Evolutionary conservation across 2,888 invertebrate genomes (phyloP).

Genomic region (Gari tellinella): DNA sequence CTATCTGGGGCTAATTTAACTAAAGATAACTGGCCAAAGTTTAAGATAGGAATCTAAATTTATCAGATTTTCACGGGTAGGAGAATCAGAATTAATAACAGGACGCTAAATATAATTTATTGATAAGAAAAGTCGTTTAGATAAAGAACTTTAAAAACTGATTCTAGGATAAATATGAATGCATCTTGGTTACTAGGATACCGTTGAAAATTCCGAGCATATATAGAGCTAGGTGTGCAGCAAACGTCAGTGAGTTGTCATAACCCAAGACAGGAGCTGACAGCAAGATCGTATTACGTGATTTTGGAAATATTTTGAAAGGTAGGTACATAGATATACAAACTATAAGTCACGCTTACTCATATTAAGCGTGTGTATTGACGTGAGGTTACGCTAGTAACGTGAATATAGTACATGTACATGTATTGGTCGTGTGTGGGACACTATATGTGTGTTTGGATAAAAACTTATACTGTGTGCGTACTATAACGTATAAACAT

Average conservation of each 20-base stretch:
- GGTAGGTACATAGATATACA: too few relatives aligned
- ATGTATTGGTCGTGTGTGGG: too few relatives aligned
- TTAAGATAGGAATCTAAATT: slow-evolving; percentile 37
- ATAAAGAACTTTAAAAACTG: neutral
- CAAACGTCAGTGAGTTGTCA: slow-evolving; percentile 55
- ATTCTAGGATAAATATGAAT: too few relatives aligned
- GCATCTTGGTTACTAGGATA: too few relatives aligned
- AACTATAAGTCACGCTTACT: too few relatives aligned
- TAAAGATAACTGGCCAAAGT: neutral
- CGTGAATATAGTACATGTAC: too few relatives aligned
- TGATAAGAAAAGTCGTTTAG: neutral
- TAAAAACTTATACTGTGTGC: too few relatives aligned
- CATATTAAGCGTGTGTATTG: too few relatives aligned
- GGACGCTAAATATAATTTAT: slow-evolving; percentile 46
- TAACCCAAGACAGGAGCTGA: slow-evolving; percentile 43
- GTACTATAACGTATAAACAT: too few relatives aligned
- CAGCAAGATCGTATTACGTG: slow-evolving; percentile 12
- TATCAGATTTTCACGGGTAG: slow-evolving; percentile 43
- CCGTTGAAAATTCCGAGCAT: slow-evolving; percentile 6
- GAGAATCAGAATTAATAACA: slow-evolving; percentile 28
- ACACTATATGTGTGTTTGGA: too few relatives aligned
- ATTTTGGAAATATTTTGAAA: too few relatives aligned
- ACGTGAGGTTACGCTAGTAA: too few relatives aligned
- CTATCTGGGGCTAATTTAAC: neutral
- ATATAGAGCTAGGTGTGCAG: slow-evolving; percentile 43